Evolutionary conservation across 2,113 vertebrate species (phyloP), one percentile per base, ranked within the genome.

Genomic region (Physeter macrocephalus): DNA sequence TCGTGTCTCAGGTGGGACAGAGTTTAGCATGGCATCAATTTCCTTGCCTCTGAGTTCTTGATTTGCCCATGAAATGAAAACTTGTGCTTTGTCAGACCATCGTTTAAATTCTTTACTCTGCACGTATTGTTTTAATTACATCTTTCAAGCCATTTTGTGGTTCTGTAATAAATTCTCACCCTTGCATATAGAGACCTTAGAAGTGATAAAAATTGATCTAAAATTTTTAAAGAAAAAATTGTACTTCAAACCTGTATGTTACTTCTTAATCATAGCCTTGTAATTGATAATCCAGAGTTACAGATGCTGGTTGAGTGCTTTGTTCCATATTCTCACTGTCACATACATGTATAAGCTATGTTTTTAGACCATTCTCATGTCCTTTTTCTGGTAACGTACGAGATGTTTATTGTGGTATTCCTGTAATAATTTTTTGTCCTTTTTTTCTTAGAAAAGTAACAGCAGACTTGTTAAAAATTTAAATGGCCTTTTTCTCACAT

Each of bases 31-130:
- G 84, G 12, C 96, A 96, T 98, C 84, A 94, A 41, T 97, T 98
- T 97, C 23, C 94, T 95, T 90, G 66, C 80, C 75, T 59, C 75
- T 23, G 29, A 90, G 27, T 96, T 95, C 77, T 96, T 97, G 80
- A 96, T 98, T 97, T 97, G 71, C 84, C 95, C 96, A 91, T 97
- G 90, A 98, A 97, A 96, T 97, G 95, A 96, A 96, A 95, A 96
- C 82, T 54, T 92, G 46, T 86, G 64, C 93, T 96, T 95, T 54
- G 59, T 96, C 71, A 85, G 82, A 49, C n/a, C 13, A 0, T 92
- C 80, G 81, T 96, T 96, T 93, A 97, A 85, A 75, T 95, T 83
- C 90, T 88, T 97, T 95, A 85, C 64, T 90, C 71, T 85, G 54
- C 69, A 90, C 66, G 49, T 94, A 89, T 93, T 93, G 41, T 89